Evolutionary conservation across 2,113 vertebrate species (phyloP), one percentile per base, ranked within the genome.

Genomic region (Poecilia latipinna): DNA sequence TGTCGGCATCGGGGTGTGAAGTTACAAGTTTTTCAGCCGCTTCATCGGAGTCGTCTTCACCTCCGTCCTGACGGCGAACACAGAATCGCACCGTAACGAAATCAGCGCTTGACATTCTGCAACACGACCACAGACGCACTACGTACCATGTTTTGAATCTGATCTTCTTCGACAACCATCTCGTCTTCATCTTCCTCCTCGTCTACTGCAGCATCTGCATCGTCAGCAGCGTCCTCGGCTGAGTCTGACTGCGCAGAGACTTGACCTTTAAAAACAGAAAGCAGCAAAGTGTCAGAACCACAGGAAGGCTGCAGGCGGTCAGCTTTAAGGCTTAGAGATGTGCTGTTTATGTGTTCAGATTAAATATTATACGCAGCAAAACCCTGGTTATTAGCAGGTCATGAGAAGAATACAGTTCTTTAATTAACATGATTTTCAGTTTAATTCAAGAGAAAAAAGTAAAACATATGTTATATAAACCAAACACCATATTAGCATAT

Each of bases 1-100:
- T 95, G 86, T 95, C 94, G 13, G 93, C 93, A 61, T 95, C 94
- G 8, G 94, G 77, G 78, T 95, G 93, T 79, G 92, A 92, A 0
- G 77, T 80, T 24, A 93, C 5, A 8, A 26, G 62, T 65, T 87
- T 91, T 54, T 93, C 92, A 0, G 76, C 71, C 0, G 24, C 78
- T 72, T 89, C 83, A 0, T 90, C 84, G 0, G 88, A 6, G 13
- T 95, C 76, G 0, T 93, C 92, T 29, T 91, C 93, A 0, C 92
- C 90, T 5, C 75, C 78, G 11, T 93, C 91, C 93, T 94, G 68
- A 65, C 15, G 35, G 70, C 4, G 26, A 79, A 74, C 28, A 65
- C 8, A 77, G 28, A 11, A 48, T 33, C 3, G 39, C 19, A 39
- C 37, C 26, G 35, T 28, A 64, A 67, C 1, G 7, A 22, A 22